Evolutionary conservation across 2,888 invertebrate species (phyloP), one percentile per base, ranked within the genome.

Genomic region (Phortica okadai): DNA sequence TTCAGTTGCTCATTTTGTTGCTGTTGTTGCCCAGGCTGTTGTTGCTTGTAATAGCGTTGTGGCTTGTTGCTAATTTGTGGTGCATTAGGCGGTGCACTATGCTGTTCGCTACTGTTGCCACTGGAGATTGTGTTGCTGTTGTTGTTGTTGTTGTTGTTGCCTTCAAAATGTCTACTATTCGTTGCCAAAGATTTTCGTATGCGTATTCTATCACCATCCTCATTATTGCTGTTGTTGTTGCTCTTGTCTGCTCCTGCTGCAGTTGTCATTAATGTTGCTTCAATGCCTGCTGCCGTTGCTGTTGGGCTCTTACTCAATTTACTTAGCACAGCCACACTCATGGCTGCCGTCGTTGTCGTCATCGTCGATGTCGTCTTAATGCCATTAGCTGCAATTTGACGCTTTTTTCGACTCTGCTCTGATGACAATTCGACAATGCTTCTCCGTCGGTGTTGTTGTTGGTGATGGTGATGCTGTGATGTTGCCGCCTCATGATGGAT

Each of bases 41-140:
- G 64, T 66, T 74, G 64, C 42, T 64, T 62, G 33, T 74, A 66
- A 67, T 54, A 74, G n/a, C 54, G 67, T 42, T 7, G 42, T 42
- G 88, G 88, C 82, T 84, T 84, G 81, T 85, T 90, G 82, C 84
- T 90, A 81, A 89, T 89, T 89, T 88, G 79, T 72, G 89, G 90
- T 74, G 87, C 83, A 85, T 88, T 89, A 75, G 89, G 89, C 67
- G 88, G 87, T 78, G 76, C 69, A 41, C 66, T 64, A n/a, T 77
- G 78, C 58, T 66, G 72, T 33, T 75, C 54, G 76, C 74, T 74
- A 66, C 75, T 74, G 69, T 70, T 56, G 74, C 76, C 62, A 56
- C 54, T 41, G 72, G 66, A 74, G 21, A 21, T 70, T 75, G 67
- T 86, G 50, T 72, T 78, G 75, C 54, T 80, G 73, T 67, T 78